Evolutionary conservation across 1,140 invertebrate genomes (phyloP).

Genomic region (Pogonomyrmex californicus): DNA sequence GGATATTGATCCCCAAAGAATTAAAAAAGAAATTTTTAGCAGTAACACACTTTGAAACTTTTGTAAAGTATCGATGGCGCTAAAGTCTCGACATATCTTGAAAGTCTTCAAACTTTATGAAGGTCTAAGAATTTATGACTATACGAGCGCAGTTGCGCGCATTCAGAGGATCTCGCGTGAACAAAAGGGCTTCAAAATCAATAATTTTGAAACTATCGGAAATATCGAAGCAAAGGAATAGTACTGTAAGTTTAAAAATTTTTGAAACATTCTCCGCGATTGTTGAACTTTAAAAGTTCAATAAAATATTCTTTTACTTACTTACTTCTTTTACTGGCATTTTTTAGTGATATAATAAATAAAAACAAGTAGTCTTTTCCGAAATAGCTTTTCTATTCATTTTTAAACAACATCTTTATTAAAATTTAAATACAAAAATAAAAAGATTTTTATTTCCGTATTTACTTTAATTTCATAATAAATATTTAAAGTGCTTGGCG

Average conservation of each 20-base stretch:
- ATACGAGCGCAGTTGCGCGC: conserved; percentile 18
- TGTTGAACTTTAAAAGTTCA: not conserved
- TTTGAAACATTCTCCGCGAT: not conserved
- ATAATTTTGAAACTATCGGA: conserved; percentile 43
- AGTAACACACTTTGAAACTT: conserved; percentile 29
- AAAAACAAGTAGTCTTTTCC: not conserved
- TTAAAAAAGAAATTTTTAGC: conserved; percentile 43
- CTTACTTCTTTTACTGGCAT: no score
- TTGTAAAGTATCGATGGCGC: conserved; percentile 47
- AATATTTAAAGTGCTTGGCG: not conserved
- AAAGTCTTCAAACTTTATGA: conserved; percentile 53
- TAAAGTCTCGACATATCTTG: conserved; percentile 46
- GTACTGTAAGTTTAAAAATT: not conserved
- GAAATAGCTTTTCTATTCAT: not conserved
- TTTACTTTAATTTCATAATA: not conserved
- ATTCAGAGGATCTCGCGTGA: conserved; percentile 35
- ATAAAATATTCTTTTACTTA: not conserved
- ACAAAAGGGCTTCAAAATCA: conserved; percentile 35
- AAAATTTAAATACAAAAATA: not conserved
- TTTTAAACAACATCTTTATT: not conserved
- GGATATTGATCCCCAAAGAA: conserved; percentile 11
- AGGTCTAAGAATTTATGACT: conserved; percentile 46
- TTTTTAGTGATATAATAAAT: not conserved
- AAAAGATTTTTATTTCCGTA: not conserved
- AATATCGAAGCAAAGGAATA: not conserved